Base-by-base conservation (phyloP, 1,140 invertebrate genomes). In the Mactra quadrangularis region DNA sequence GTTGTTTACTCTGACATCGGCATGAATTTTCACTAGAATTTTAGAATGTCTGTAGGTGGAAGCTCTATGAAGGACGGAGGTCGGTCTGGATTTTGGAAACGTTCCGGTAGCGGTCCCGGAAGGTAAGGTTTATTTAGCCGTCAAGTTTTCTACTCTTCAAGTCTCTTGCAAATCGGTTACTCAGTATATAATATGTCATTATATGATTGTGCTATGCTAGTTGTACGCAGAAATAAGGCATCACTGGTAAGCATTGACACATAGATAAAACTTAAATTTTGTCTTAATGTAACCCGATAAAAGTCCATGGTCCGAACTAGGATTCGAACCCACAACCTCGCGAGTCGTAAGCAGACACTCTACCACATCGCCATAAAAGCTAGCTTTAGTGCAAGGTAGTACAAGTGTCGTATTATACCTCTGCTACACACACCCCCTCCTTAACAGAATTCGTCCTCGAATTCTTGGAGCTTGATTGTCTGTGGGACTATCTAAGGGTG, bases 81-180 rank as follows among this genome's bases (percentile, higher is more conserved):
- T 33, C 86, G 87, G 72, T 50, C 85, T 60, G 85, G 87, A 52
- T 89, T 89, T 59, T 90, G 89, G 89, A 90, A 90, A 72, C 85
- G 86, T 59, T 86, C 84, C 27, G 70, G 72, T n/a, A 87, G 72
- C 82, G 86, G 86, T 47, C 89, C 89, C 9, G 89, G 88, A 85
- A 90, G 89, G 89, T 89, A 62, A 38, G 22, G 13, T 52, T 19
- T 71, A 55, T 33, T 11, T 35, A 27, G 17, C 7, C 60, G 11
- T 52, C 15, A 19, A 11, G 6, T 27, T 7, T 66, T 15, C 50
- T 64, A 52, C n/a, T n/a, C n/a, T n/a, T n/a, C n/a, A n/a, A n/a
- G n/a, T 25, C 7, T 17, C n/a, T 27, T 17, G 13, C 25, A 1
- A 11, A 75, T 1, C 33, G 50, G 29, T 53, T 25, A n/a, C 31